A percentile compares a stretch with the other conserved stretches of the same genome.
These are phyloP conservation scores for Crotalus viridis DNA, from an alignment of 2,113 vertebrate genomes.

Conservation along the genomic window DNA sequence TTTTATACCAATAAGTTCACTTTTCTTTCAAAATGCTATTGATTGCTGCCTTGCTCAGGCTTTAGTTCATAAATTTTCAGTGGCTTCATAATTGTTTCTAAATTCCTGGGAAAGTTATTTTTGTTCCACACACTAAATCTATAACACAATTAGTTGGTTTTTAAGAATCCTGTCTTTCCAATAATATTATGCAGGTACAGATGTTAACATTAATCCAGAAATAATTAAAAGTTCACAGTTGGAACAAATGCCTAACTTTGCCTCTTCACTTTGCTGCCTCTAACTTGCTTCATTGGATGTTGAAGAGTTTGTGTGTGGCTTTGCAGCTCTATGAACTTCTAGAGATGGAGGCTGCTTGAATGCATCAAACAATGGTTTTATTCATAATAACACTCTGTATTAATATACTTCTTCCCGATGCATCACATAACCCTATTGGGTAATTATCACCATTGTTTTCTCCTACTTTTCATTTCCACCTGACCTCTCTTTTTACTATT, in stretches of 20 bases:
- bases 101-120: not conserved
- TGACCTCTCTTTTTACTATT: not conserved
- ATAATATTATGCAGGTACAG: not conserved
- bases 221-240: not conserved
- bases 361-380: not conserved
- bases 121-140: not conserved
- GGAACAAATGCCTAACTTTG: not conserved
- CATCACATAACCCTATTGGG: not conserved
- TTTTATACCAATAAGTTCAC: slow-evolving; percentile 23
- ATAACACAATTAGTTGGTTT: not conserved
- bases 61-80: slow-evolving; percentile 16
- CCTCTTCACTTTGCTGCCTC: not conserved
- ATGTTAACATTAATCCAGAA: not conserved
- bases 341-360: not conserved
- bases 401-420: not conserved
- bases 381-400: not conserved
- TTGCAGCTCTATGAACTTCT: not conserved
- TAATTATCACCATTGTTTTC: not conserved
- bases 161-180: not conserved
- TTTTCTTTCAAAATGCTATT: slow-evolving; percentile 14
- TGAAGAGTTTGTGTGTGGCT: not conserved
- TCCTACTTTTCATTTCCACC: not conserved
- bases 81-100: not conserved
- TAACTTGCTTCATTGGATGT: not conserved
- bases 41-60: not conserved